Conservation (phyloP, 2,113 vertebrate species). For the Nesogale talazaci region DNA sequence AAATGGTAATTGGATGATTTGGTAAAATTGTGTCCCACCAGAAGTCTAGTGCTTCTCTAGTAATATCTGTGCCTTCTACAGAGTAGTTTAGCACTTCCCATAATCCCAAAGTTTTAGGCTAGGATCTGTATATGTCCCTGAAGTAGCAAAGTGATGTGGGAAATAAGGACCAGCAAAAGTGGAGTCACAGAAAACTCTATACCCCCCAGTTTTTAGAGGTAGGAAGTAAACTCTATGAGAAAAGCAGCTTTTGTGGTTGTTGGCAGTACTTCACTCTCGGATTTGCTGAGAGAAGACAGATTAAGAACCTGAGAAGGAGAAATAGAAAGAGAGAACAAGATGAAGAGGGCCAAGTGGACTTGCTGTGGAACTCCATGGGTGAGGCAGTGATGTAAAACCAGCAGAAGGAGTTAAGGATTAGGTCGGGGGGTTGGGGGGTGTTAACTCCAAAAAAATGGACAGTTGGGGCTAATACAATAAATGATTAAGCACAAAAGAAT, state of each 20-base stretch:
- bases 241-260: fast-evolving
- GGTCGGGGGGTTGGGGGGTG: neutral
- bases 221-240: fast-evolving
- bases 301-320: fast-evolving
- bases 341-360: fast-evolving
- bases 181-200: neutral
- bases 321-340: too few relatives aligned
- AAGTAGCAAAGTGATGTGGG: neutral
- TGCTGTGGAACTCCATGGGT: neutral
- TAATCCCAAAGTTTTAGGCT: too few relatives aligned
- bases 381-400: neutral
- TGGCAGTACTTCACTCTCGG: fast-evolving
- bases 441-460: neutral
- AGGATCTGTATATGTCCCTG: neutral
- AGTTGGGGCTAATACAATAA: too few relatives aligned
- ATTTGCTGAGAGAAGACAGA: neutral
- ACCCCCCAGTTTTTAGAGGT: neutral
- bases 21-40: neutral
- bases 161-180: neutral
- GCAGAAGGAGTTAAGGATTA: neutral
- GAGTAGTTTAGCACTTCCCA: neutral
- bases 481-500: neutral
- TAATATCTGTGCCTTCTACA: neutral
- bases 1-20: neutral
- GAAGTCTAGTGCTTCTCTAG: neutral